Base-by-base conservation (phyloP, 30 jellyfish, hydroid and myxozoan species). In the Mastigias papua region DNA sequence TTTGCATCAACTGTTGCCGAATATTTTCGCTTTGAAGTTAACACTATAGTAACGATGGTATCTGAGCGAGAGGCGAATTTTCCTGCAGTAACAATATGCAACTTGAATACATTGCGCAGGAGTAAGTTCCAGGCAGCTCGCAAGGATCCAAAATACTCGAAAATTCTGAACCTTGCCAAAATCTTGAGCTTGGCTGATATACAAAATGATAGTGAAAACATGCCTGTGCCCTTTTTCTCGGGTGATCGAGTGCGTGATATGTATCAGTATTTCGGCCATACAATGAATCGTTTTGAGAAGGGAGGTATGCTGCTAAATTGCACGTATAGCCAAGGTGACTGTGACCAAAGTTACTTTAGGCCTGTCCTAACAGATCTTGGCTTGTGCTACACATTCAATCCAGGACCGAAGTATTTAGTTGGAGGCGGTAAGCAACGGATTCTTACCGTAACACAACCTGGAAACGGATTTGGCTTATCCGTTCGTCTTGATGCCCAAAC, bases 71-170 rank as follows among this genome's bases (percentile, higher is more conserved):
- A 89, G 63, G 92, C 86, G 0, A 42, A 49, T 32, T 89, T 89
- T 49, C 97, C 97, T 26, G 92, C 92, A 33, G 79, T 89, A 25
- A 89, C 97, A n/a, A 81, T 89, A 1, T 89, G 97, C 81, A 89
- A 89, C 85, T 33, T 80, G 92, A 89, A 89, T 54, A 42, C 92
- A 1, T 34, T 89, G 75, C 92, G 90, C 54, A 64, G 28, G 46
- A 71, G 87, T 19, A 70, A 84, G 46, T 84, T 84, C 93, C 22
- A 63, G 27, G 34, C 42, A 28, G 75, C 70, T 25, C 23, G 83
- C 75, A 81, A 81, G 28, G 83, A 81, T 34, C 58, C 57, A 32
- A 81, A 65, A 28, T 63, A 81, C 62, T 21, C 78, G 3, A 50
- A 81, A 31, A 34, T 81, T 9, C 57, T 81, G 4, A 58, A 23